Evolutionary conservation across 2,113 vertebrate genomes (phyloP).

Genomic region (Azemiops feae): DNA sequence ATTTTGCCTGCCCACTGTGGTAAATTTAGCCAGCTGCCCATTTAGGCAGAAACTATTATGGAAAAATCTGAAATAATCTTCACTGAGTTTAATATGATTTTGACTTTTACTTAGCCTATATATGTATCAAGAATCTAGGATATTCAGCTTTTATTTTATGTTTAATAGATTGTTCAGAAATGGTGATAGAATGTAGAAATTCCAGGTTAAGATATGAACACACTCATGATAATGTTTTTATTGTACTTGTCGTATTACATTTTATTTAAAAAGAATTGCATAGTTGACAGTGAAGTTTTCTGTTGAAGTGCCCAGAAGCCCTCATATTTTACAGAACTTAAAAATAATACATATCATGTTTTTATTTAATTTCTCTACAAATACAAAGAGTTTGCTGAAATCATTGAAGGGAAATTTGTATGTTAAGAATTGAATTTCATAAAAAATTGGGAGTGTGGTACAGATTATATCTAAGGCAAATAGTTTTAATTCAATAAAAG

Average conservation of each 20-base stretch:
- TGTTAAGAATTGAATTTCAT: not conserved
- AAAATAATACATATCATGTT: not conserved
- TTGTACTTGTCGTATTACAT: not conserved
- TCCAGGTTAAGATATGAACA: too few species aligned
- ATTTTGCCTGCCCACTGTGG: not conserved
- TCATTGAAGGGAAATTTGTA: slow-evolving; percentile 11
- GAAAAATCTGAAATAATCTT: too few species aligned
- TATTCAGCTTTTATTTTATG: not conserved
- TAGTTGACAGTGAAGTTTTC: not conserved
- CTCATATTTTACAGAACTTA: not conserved
- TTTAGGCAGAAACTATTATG: too few species aligned
- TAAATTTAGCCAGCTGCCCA: not conserved
- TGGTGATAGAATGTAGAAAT: not conserved
- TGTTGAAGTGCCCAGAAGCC: not conserved
- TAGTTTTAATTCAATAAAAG: slow-evolving; percentile 13
- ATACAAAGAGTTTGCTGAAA: not conserved
- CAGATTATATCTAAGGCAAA: not conserved
- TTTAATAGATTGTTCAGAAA: not conserved
- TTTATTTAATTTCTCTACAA: not conserved
- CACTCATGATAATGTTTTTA: not conserved
- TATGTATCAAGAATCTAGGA: not conserved
- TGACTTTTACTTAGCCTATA: not conserved
- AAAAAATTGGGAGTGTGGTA: not conserved
- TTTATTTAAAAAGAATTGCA: slow-evolving; percentile 10
- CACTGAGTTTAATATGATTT: too few species aligned